These are phyloP conservation scores for Heteromormyrus szaboi DNA, from an alignment of 2,797 vertebrate genomes.

Conservation along the genomic window DNA sequence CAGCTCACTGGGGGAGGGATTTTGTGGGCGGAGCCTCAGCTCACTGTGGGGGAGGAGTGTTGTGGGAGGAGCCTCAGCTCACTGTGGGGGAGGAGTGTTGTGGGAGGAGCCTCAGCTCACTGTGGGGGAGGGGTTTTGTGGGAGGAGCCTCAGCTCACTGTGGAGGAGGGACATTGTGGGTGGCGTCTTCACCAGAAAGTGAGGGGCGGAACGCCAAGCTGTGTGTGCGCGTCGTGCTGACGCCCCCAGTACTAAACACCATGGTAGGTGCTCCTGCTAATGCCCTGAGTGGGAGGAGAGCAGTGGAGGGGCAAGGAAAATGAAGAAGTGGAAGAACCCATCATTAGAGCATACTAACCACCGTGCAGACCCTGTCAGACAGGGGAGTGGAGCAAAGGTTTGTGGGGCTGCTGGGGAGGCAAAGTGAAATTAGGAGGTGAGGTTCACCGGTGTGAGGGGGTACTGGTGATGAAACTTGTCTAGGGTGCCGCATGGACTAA, in stretches of 20 bases:
- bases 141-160: neutral
- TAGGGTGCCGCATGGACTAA: neutral
- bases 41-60: no score
- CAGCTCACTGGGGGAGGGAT: no score
- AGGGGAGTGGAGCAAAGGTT: neutral
- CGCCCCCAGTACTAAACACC: neutral
- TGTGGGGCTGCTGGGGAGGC: neutral
- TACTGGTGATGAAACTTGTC: neutral
- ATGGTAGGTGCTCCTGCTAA: neutral
- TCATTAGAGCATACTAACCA: neutral
- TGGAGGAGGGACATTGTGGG: no score
- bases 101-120: no score
- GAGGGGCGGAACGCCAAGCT: neutral
- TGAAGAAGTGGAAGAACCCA: neutral
- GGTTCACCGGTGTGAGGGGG: neutral
- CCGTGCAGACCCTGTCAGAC: neutral
- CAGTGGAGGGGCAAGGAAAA: neutral
- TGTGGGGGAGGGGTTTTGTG: no score
- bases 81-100: neutral
- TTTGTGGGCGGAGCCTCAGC: neutral
- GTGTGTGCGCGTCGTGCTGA: neutral
- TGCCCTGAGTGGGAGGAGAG: neutral
- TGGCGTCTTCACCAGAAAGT: neutral
- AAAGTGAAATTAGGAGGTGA: neutral
- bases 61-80: neutral